Evolutionary conservation across 2,113 vertebrate species (phyloP), one percentile per base, ranked within the genome.

Genomic region (Gymnobelideus leadbeateri): DNA sequence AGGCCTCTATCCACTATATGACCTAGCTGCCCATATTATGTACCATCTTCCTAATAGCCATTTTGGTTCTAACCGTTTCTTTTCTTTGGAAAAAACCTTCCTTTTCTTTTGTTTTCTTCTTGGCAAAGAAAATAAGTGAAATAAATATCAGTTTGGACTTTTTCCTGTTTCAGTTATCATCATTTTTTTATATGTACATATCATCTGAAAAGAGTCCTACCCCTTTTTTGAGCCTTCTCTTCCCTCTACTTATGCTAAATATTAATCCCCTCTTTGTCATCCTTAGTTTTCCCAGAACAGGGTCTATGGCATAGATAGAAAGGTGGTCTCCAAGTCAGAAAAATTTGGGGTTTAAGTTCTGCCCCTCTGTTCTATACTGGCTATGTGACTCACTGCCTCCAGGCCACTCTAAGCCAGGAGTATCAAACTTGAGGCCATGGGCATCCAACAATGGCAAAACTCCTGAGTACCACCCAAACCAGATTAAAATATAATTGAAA

Each of bases 71-170:
- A 55, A 55, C 54, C 54, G 7, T 25, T 61, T 61, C 57, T 12
- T 61, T 61, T 61, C 57, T 61, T 61, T 61, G 25, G 25, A n/a
- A 50, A 90, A 14, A 43, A 28, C 84, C 84, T 93, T n/a, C 50
- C 25, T 50, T 51, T 51, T 37, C 46, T 50, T 90, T 90, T 57
- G 90, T 49, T 93, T 52, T 50, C 25, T 61, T 50, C 61, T 96
- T 93, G 55, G 8, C 37, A 91, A 49, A 46, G 49, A 90, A 93
- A 94, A 92, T 89, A 9, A 49, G 4, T 49, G 47, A 49, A 49
- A 49, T 49, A 49, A 49, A 49, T 8, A 52, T 49, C 8, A 11
- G 3, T 89, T 93, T 84, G 49, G 23, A 6, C 14, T 51, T 43
- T 89, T 93, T 19, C n/a, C n/a, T 84, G 21, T 31, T 53, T 93